Conservation (phyloP, 2,113 vertebrate genomes). For the Phalacrocorax aristotelis region DNA sequence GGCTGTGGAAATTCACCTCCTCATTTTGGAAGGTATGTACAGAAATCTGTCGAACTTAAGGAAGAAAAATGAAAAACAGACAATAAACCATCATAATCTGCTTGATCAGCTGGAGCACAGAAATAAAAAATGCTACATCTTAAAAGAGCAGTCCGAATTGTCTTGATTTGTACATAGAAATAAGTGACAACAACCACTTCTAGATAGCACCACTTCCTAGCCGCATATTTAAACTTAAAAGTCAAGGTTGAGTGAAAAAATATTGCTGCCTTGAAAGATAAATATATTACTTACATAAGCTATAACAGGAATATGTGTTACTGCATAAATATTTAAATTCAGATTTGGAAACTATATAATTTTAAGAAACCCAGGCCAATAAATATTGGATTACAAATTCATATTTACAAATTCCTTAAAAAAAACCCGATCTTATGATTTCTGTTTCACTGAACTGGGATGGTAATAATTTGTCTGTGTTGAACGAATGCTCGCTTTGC, state of each 20-base stretch:
- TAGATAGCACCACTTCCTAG: slow-evolving; percentile 13
- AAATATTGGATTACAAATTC: slow-evolving; percentile 63
- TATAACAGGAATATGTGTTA: slow-evolving; percentile 44
- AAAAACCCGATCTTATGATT: not conserved
- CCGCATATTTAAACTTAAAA: slow-evolving; percentile 21
- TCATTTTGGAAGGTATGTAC: not conserved
- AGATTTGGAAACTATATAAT: slow-evolving; percentile 56
- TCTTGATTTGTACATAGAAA: slow-evolving; percentile 36
- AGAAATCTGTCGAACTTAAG: not conserved
- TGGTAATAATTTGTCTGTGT: not conserved
- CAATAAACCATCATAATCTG: slow-evolving; percentile 22
- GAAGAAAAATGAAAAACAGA: not conserved
- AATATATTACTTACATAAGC: slow-evolving; percentile 63
- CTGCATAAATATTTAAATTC: slow-evolving; percentile 71
- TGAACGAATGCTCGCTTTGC: not conserved
- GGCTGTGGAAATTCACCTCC: not conserved
- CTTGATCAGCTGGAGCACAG: slow-evolving; percentile 24
- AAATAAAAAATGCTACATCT: slow-evolving; percentile 20
- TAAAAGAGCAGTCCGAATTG: slow-evolving; percentile 27
- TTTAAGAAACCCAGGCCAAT: slow-evolving; percentile 42
- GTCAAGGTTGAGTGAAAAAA: slow-evolving; percentile 61
- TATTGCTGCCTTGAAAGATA: slow-evolving; percentile 62
- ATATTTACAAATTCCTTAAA: slow-evolving; percentile 57
- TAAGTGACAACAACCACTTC: slow-evolving; percentile 28
- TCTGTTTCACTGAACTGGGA: slow-evolving; percentile 1